Conservation (phyloP, 2,797 vertebrate genomes). For the Trematomus bernacchii region DNA sequence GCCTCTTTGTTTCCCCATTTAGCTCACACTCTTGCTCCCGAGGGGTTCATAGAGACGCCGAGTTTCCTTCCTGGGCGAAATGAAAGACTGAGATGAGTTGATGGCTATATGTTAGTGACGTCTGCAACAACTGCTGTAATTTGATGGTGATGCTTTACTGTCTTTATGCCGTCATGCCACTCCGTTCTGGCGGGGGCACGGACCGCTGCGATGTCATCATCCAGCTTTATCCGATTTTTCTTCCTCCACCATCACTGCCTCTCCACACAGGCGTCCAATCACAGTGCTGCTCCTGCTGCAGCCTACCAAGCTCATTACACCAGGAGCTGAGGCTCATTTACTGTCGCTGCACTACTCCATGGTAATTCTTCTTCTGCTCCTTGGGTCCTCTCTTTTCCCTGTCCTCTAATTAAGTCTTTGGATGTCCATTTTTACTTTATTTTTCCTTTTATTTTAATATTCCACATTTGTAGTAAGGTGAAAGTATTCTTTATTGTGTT, state of each 20-base stretch:
- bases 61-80: background rate
- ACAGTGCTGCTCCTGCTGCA: constrained; percentile 30
- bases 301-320: constrained; percentile 43
- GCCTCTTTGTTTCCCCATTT: background rate
- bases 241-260: constrained; percentile 3
- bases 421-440: background rate
- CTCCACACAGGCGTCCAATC: constrained; percentile 37
- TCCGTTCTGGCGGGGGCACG: background rate
- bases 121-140: constrained; percentile 21
- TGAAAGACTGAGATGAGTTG: constrained; percentile 8
- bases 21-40: background rate
- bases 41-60: background rate
- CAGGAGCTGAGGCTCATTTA: constrained; percentile 38
- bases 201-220: constrained; percentile 22
- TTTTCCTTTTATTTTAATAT: background rate
- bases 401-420: background rate
- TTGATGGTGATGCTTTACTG: constrained; percentile 4
- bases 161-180: constrained; percentile 19
- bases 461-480: background rate
- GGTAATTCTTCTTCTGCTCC: constrained; percentile 4
- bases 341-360: background rate
- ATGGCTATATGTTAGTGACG: constrained; percentile 12
- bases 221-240: constrained; percentile 30
- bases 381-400: background rate
- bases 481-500: background rate